A percentile compares a stretch with the other conserved stretches of the same genome.
Evolutionary conservation across 2,113 vertebrate genomes (phyloP).

Genomic region (Myiozetetes cayanensis): DNA sequence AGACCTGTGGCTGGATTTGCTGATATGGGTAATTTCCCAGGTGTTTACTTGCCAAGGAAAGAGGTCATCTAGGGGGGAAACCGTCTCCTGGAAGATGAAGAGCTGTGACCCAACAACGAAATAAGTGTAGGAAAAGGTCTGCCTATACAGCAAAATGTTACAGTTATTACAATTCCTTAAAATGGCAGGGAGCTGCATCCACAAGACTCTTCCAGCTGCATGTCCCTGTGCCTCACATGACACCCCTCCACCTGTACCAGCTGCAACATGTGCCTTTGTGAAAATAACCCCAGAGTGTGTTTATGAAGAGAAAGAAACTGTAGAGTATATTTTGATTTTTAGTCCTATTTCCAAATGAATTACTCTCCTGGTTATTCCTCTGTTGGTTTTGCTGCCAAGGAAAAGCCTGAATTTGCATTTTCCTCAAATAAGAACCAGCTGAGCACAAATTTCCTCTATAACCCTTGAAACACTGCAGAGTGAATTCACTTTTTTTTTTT

Average conservation of each 20-base stretch:
- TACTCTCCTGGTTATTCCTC: background rate
- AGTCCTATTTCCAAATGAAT: background rate
- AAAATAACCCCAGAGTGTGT: background rate
- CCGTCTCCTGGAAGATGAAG: background rate
- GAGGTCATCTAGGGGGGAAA: background rate
- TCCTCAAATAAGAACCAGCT: background rate
- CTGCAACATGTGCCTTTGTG: background rate
- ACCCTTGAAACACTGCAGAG: background rate
- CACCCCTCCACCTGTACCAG: background rate
- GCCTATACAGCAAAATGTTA: background rate
- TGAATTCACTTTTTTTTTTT: background rate
- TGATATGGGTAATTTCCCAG: background rate
- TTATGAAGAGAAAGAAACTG: background rate
- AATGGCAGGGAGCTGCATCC: background rate
- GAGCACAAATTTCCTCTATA: background rate
- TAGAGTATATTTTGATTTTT: background rate
- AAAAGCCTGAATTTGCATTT: background rate
- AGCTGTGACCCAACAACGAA: slow-evolving; percentile 1
- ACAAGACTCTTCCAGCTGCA: background rate
- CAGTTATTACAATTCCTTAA: background rate
- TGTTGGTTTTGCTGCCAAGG: background rate
- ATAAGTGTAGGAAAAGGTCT: background rate
- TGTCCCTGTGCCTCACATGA: background rate
- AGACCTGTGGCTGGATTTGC: background rate
- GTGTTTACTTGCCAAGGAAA: background rate